phyloP scores from a whole-genome alignment of 1,140 invertebrate species.

The Zaprionus nigranus region DNA sequence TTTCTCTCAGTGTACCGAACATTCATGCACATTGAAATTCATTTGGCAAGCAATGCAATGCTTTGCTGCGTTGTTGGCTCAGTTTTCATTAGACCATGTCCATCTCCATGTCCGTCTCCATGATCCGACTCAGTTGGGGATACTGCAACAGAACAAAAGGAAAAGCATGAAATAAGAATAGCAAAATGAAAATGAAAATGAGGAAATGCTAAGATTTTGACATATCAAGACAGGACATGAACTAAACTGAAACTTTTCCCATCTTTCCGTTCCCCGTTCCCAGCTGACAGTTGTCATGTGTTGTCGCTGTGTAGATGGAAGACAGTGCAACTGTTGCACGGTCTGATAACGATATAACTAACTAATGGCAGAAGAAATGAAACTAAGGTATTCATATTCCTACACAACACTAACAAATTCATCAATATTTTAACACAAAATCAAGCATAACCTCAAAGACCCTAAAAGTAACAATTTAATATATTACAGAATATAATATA shows the following conservation, averaged over 20 bases:
- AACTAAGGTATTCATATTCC: no score
- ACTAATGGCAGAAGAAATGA: no score
- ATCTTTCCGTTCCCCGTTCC: not conserved
- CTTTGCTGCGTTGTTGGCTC: no score
- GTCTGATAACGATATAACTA: not conserved
- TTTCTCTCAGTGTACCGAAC: not conserved
- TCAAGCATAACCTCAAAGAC: no score
- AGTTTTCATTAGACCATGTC: no score
- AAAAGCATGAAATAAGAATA: not conserved
- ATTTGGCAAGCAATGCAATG: not conserved
- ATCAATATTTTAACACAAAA: no score
- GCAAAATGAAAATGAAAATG: conserved; percentile 2
- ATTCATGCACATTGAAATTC: not conserved
- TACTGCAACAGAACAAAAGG: not conserved
- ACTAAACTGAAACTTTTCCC: not conserved
- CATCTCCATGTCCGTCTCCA: not conserved
- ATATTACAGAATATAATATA: no score
- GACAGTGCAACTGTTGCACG: not conserved
- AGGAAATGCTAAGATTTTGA: conserved; percentile 1
- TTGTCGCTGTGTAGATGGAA: not conserved
- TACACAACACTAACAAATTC: no score
- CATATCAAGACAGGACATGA: conserved; percentile 3
- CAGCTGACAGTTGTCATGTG: conserved; percentile 6
- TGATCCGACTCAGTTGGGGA: not conserved
- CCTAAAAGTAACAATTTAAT: no score